Evolutionary conservation across 2,888 invertebrate species (phyloP).

Genomic region (Anthrax anthrax): DNA sequence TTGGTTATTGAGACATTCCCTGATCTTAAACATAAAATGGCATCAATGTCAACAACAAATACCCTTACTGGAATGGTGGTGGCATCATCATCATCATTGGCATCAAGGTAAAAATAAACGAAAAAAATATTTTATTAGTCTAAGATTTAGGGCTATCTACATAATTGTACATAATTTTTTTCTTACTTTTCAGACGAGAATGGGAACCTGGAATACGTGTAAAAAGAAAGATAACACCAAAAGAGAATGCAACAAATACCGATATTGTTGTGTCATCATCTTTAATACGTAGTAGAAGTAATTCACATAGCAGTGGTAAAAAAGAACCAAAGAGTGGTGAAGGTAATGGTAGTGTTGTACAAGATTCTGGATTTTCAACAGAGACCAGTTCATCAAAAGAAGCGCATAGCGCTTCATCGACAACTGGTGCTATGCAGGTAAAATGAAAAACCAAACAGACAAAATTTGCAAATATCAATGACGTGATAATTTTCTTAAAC

Average conservation of each 20-base stretch:
- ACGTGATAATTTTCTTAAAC: no score
- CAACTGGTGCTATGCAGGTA: slow-evolving; percentile 40
- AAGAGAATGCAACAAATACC: slow-evolving; percentile 18
- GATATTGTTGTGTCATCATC: slow-evolving; percentile 27
- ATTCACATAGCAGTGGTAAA: slow-evolving; percentile 45
- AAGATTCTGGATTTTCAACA: slow-evolving; percentile 82
- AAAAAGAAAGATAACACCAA: slow-evolving; percentile 42
- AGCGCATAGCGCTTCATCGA: slow-evolving; percentile 57
- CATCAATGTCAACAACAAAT: slow-evolving; percentile 44
- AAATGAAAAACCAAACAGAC: neutral
- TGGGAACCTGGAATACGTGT: slow-evolving; percentile 74
- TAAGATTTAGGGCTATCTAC: no score
- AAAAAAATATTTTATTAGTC: no score
- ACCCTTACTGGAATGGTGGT: slow-evolving; percentile 30
- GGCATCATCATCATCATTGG: slow-evolving; percentile 31
- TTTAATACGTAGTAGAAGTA: slow-evolving; percentile 48
- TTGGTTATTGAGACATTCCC: slow-evolving; percentile 90
- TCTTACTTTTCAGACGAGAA: slow-evolving; percentile 37
- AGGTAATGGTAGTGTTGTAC: slow-evolving; percentile 45
- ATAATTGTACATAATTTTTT: no score
- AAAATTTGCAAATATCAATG: no score
- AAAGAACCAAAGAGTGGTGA: slow-evolving; percentile 47
- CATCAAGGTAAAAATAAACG: slow-evolving; percentile 24
- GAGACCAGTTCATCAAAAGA: slow-evolving; percentile 74
- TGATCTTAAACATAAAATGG: slow-evolving; percentile 77